Percentiles rank a stretch among this genome's conserved stretches.
These are phyloP conservation scores for Epistrophella euchroma DNA, from an alignment of 2,888 invertebrate genomes.

Conservation along the genomic window DNA sequence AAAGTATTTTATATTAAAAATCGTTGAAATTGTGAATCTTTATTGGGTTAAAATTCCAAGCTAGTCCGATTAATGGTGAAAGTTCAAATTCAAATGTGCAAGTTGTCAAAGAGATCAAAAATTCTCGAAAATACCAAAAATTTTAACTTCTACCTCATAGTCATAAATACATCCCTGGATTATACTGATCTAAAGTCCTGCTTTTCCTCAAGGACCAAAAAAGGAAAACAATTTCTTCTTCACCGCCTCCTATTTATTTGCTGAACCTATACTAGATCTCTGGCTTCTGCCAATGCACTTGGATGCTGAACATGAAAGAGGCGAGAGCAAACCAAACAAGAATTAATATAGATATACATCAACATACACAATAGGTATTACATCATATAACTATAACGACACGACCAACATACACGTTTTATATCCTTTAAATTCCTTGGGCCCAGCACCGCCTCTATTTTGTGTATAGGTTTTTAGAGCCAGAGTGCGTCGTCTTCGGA, in stretches of 20 bases:
- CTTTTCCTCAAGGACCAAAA: constrained; percentile 19
- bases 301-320: constrained; percentile 69
- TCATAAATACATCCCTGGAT: constrained; percentile 2
- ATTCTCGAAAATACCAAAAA: not conserved
- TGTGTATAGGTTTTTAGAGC: constrained; percentile 13
- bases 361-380: constrained; percentile 18
- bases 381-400: not conserved
- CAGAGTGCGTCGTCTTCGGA: constrained; percentile 41
- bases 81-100: too few species aligned
- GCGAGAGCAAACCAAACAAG: constrained; percentile 52
- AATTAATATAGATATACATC: constrained; percentile 28
- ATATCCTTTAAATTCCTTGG: constrained; percentile 28
- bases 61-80: too few species aligned
- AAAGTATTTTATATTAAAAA: too few species aligned
- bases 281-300: constrained; percentile 56
- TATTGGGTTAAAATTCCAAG: too few species aligned
- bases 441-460: constrained; percentile 31
- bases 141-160: not conserved
- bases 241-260: constrained; percentile 31
- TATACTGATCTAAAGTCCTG: constrained; percentile 56
- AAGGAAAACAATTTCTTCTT: constrained; percentile 43
- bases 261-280: constrained; percentile 17
- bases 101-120: too few species aligned
- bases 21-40: too few species aligned
- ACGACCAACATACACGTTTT: constrained; percentile 36